A percentile compares a stretch with the other conserved stretches of the same genome.
These are phyloP conservation scores for Eueremaeus valkanovi DNA, from an alignment of 2,888 invertebrate genomes.

Conservation along the genomic window DNA sequence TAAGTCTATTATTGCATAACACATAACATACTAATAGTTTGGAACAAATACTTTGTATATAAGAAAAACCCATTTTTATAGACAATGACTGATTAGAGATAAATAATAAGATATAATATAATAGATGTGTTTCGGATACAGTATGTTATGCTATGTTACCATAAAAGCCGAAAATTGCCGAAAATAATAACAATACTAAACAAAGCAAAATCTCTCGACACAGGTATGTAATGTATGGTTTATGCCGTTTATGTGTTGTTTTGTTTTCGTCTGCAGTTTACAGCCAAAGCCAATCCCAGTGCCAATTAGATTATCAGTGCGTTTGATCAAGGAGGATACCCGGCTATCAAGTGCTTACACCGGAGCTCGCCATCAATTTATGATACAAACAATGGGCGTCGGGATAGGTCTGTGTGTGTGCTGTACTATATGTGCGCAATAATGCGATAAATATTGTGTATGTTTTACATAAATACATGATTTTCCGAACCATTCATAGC, in stretches of 20 bases:
- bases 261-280: background rate
- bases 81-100: conserved; percentile 14
- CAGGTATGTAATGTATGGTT: background rate
- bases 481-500: conserved; percentile 6
- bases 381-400: conserved; percentile 20
- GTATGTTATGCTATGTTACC: background rate
- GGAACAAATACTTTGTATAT: background rate
- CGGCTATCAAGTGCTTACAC: background rate
- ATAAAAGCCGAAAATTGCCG: background rate
- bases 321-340: conserved; percentile 20
- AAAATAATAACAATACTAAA: background rate
- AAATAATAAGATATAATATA: too few relatives aligned
- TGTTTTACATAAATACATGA: conserved; percentile 6
- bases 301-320: conserved; percentile 32
- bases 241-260: background rate
- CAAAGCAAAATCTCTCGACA: background rate
- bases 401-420: background rate
- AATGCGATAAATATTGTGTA: conserved; percentile 21
- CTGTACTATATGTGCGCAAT: background rate
- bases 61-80: background rate
- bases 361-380: conserved; percentile 6
- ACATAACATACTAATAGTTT: too few relatives aligned
- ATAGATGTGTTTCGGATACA: background rate
- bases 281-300: conserved; percentile 29
- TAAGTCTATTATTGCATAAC: conserved; percentile 15